A percentile compares a stretch with the other conserved stretches of the same genome.
These are phyloP conservation scores for Phylloscopus trochiloides DNA, from an alignment of 2,113 vertebrate species.

Conservation along the genomic window DNA sequence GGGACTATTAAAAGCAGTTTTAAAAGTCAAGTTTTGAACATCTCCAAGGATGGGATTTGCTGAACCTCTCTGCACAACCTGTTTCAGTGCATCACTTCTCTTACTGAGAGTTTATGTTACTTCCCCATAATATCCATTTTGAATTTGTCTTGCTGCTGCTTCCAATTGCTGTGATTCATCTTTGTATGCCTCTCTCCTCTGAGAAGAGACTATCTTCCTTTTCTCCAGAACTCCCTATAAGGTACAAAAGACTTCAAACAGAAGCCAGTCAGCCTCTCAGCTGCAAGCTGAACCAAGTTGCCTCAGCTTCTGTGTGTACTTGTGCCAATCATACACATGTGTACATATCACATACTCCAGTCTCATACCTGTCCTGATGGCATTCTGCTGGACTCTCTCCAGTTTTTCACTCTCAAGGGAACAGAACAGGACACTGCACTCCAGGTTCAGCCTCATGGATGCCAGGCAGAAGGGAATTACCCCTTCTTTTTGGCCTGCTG, in stretches of 20 bases:
- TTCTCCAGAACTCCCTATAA: neutral
- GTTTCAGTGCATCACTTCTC: neutral
- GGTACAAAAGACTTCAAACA: neutral
- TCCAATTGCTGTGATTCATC: neutral
- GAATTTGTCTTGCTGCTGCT: neutral
- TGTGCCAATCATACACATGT: neutral
- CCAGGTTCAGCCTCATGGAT: neutral
- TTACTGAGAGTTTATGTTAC: neutral
- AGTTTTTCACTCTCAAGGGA: neutral
- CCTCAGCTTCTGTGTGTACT: fast-evolving
- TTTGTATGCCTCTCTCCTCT: neutral
- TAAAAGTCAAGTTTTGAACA: neutral
- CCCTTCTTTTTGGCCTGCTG: neutral
- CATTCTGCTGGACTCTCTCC: neutral
- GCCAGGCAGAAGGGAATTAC: neutral
- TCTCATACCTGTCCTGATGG: neutral
- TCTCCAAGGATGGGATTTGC: neutral
- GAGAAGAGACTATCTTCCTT: neutral
- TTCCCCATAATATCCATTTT: neutral
- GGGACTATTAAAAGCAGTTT: neutral
- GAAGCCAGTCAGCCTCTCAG: fast-evolving
- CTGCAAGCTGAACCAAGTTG: neutral
- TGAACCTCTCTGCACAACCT: neutral
- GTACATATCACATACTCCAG: neutral
- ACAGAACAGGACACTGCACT: neutral